Base-by-base conservation (phyloP, 2,888 invertebrate species). In the Himalopsyche tibetana region DNA sequence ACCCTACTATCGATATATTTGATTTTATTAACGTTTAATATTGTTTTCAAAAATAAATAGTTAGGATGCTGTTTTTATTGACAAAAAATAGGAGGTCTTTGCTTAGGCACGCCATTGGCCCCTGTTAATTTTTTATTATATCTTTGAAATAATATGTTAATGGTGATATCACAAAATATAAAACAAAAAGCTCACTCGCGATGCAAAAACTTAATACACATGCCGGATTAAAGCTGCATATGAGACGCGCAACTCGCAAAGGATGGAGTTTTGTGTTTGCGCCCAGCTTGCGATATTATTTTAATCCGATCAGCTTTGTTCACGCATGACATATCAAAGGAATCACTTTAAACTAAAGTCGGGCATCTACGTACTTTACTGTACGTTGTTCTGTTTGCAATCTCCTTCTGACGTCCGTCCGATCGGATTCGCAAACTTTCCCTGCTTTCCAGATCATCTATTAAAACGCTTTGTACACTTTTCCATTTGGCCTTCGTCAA, bases 251-350 rank as follows among this genome's bases (percentile, higher is more conserved):
- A 28, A 11, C n/a, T 63, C 6, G 19, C 63, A 19, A 63, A 63
- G 19, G 63, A 63, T 2, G 63, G n/a, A 63, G 63, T 63, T 63
- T 63, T 63, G 63, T 63, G 15, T 63, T 63, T 63, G 63, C 63
- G 83, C 56, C 63, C 56, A 83, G 56, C 28, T 85, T 74, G 79
- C 38, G 55, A 85, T 85, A 85, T 85, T 85, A 85, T 85, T 85
- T 85, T 85, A 85, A 85, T 85, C 83, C 79, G 36, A 85, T 83
- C 85, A 69, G 83, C 83, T 85, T 79, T 82, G 85, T 85, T 85
- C 82, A 85, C 85, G 85, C 85, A 82, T 85, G 85, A 55, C 17
- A 42, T 82, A 69, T 85, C 85, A 85, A 85, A 85, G 85, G 82
- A 80, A 79, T 40, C 63, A 42, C 80, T 80, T 19, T 80, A 80